Evolutionary conservation across 2,888 invertebrate species (phyloP).

Genomic region (Leptinotarsa tumamoca): DNA sequence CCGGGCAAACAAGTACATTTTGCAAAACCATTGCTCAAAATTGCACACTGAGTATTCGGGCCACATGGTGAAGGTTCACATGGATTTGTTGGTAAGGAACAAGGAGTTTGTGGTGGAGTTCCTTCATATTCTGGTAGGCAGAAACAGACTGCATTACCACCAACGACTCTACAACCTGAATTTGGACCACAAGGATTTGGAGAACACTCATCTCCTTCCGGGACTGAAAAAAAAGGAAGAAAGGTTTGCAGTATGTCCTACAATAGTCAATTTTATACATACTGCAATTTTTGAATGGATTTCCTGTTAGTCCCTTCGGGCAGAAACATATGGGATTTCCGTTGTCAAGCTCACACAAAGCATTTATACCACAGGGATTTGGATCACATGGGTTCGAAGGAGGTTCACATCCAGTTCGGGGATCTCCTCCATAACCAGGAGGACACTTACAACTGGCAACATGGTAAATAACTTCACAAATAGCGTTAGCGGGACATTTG

Average conservation of each 20-base stretch:
- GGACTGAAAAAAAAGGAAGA: constrained; percentile 73
- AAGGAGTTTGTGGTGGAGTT: constrained; percentile 80
- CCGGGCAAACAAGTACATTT: constrained; percentile 89
- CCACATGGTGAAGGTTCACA: constrained; percentile 90
- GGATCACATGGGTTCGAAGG: constrained; percentile 85
- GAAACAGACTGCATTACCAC: constrained; percentile 84
- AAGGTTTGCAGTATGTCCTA: constrained; percentile 18
- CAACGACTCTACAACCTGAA: constrained; percentile 83
- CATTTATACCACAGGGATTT: constrained; percentile 89
- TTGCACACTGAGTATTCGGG: constrained; percentile 86
- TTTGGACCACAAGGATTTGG: constrained; percentile 88
- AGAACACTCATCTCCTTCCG: constrained; percentile 86
- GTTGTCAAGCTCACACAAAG: constrained; percentile 85
- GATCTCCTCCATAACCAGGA: constrained; percentile 84
- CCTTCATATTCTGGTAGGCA: constrained; percentile 90
- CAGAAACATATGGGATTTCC: constrained; percentile 91
- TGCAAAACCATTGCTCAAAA: constrained; percentile 82
- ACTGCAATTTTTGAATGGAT: constrained; percentile 92
- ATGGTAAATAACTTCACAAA: constrained; percentile 86
- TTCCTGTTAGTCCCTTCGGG: constrained; percentile 89
- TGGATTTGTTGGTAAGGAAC: constrained; percentile 80
- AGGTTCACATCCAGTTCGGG: constrained; percentile 77
- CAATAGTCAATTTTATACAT: constrained; percentile 67
- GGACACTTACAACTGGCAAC: constrained; percentile 85
- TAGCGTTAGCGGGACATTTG: constrained; percentile 82